These are phyloP conservation scores for Stenolophus ochropezus DNA, from an alignment of 2,888 invertebrate genomes.

Conservation along the genomic window DNA sequence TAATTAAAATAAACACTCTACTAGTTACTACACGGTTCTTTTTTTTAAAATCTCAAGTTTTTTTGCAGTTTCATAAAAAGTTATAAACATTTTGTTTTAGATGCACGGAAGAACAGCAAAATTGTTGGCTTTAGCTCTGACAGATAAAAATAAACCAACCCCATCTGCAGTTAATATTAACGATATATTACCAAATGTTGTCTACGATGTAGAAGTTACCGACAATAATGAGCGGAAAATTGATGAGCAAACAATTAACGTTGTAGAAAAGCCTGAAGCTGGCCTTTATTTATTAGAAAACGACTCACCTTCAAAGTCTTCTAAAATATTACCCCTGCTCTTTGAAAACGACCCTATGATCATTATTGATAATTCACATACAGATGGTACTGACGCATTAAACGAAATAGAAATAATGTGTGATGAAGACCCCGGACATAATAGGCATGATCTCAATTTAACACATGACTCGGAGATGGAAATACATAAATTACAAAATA, in stretches of 20 bases:
- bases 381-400: too few relatives aligned
- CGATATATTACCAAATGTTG: constrained; percentile 1
- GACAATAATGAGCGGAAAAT: background rate
- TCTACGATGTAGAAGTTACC: background rate
- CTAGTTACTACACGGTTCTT: background rate
- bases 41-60: background rate
- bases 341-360: too few relatives aligned
- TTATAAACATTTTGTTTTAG: constrained; percentile 1
- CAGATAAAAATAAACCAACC: background rate
- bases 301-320: background rate
- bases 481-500: background rate
- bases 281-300: background rate
- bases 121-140: background rate
- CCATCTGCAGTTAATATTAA: background rate
- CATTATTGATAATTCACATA: too few relatives aligned
- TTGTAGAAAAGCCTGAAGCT: background rate
- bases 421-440: too few relatives aligned
- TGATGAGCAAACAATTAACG: background rate
- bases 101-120: background rate
- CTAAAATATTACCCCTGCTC: too few relatives aligned
- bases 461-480: background rate
- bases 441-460: too few relatives aligned
- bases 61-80: background rate
- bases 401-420: too few relatives aligned
- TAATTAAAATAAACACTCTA: background rate